Evolutionary conservation across 2,113 vertebrate genomes (phyloP).

Genomic region (Elachura formosa): DNA sequence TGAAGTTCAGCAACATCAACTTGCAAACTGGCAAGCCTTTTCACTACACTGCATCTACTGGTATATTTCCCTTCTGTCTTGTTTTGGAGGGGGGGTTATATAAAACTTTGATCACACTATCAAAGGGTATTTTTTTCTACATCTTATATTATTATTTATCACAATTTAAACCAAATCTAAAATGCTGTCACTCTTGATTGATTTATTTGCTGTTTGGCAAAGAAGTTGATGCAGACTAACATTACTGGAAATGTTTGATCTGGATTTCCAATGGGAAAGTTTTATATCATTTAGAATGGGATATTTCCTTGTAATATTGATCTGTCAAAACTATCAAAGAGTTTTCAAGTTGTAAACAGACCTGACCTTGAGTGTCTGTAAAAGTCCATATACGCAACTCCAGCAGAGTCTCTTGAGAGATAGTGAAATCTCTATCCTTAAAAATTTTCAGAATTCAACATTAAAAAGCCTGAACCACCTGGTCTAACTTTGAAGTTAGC

Average conservation of each 20-base stretch:
- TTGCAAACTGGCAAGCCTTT: not conserved
- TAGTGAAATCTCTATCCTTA: not conserved
- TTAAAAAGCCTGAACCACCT: not conserved
- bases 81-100: not conserved
- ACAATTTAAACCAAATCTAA: not conserved
- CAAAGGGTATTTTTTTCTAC: not conserved
- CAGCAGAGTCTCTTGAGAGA: not conserved
- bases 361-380: not conserved
- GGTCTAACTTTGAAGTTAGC: not conserved
- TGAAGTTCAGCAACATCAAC: not conserved
- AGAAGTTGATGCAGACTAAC: not conserved
- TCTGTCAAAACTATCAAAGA: not conserved
- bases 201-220: not conserved
- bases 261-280: not conserved
- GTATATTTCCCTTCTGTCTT: not conserved
- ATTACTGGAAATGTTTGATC: not conserved
- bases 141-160: not conserved
- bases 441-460: not conserved
- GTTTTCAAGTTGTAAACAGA: not conserved
- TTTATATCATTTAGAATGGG: not conserved
- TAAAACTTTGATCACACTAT: not conserved
- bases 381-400: not conserved
- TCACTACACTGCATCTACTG: not conserved
- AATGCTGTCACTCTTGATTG: not conserved
- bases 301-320: not conserved